Evolutionary conservation across 2,113 vertebrate species (phyloP).

Genomic region (Etheostoma cragini): DNA sequence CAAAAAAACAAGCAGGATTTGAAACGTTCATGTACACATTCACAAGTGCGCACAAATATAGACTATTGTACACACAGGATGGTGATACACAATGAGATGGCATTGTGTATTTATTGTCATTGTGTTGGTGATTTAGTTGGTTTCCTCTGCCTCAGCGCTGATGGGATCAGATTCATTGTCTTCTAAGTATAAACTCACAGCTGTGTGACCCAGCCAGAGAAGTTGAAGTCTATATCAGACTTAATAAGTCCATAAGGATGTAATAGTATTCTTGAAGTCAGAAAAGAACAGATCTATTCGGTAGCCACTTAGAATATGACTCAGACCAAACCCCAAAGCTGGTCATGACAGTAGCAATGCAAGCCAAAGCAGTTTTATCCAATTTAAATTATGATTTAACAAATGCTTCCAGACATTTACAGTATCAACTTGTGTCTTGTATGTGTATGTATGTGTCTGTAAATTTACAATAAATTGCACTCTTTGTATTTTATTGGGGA

Average conservation of each 20-base stretch:
- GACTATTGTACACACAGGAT: conserved; percentile 27
- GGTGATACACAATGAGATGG: conserved; percentile 30
- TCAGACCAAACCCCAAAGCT: conserved; percentile 15
- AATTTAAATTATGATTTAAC: conserved; percentile 4
- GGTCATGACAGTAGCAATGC: background rate
- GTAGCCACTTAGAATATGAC: background rate
- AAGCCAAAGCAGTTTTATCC: background rate
- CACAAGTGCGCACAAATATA: background rate
- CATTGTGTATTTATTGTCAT: conserved; percentile 34
- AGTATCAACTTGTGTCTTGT: background rate
- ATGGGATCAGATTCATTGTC: conserved; percentile 24
- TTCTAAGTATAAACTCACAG: conserved; percentile 23
- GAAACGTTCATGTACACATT: background rate
- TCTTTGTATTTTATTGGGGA: background rate
- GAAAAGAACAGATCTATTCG: conserved; percentile 13
- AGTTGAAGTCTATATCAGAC: conserved; percentile 17
- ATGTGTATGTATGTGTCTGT: background rate
- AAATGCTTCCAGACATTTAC: background rate
- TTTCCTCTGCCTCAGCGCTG: conserved; percentile 42
- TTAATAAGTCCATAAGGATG: conserved; percentile 23
- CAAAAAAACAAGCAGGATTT: background rate
- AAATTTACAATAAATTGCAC: background rate
- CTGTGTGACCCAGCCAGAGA: conserved; percentile 29
- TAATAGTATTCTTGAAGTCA: conserved; percentile 12
- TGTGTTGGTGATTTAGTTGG: conserved; percentile 42